Evolutionary conservation across 2,113 vertebrate genomes (phyloP).

Genomic region (Amphiprion percula): DNA sequence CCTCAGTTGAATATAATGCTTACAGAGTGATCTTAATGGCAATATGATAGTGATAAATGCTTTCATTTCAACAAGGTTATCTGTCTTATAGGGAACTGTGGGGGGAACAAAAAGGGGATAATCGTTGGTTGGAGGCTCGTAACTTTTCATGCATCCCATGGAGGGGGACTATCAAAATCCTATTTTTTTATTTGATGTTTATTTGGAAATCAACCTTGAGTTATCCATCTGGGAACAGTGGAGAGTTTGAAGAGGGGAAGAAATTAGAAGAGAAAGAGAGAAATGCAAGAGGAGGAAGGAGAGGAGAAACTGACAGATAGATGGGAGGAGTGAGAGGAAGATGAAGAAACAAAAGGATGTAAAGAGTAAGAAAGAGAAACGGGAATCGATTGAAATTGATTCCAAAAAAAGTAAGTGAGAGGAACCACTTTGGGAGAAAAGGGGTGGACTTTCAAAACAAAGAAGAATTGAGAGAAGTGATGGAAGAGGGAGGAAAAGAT

Average conservation of each 20-base stretch:
- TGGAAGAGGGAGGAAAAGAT: neutral
- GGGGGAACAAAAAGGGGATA: conserved; percentile 2
- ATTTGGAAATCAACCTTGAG: conserved; percentile 54
- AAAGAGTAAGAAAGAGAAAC: neutral
- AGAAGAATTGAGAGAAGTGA: neutral
- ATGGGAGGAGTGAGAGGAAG: too few species aligned
- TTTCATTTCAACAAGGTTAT: conserved; percentile 56
- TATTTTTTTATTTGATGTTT: conserved; percentile 51
- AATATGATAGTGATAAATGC: conserved; percentile 51
- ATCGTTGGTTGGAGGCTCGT: conserved; percentile 20
- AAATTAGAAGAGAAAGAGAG: neutral
- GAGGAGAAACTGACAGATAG: neutral
- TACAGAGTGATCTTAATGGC: conserved; percentile 31
- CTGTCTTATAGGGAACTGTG: neutral
- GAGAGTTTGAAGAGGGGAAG: neutral
- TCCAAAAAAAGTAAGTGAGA: neutral
- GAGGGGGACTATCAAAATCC: conserved; percentile 20
- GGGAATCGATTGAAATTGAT: neutral
- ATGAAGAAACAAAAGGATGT: neutral
- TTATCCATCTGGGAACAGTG: conserved; percentile 3
- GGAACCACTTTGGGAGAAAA: neutral
- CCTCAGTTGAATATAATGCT: neutral
- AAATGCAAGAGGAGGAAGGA: neutral
- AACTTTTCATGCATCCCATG: conserved; percentile 26
- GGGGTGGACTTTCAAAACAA: neutral